Evolutionary conservation across 1,140 invertebrate genomes (phyloP).

Genomic region (Doryteuthis pealeii): DNA sequence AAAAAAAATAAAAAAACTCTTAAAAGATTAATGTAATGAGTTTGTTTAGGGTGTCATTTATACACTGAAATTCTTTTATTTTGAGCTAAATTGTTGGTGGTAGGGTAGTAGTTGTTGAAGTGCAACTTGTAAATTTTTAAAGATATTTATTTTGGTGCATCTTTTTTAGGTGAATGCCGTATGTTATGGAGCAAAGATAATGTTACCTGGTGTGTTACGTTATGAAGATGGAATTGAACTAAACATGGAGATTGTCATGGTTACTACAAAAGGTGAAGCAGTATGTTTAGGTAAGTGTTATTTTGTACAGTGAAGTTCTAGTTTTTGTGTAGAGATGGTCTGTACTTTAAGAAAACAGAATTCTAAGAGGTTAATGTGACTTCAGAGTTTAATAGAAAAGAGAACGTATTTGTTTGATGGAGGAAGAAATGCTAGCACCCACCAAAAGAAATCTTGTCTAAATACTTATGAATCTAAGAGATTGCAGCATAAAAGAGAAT

Average conservation of each 20-base stretch:
- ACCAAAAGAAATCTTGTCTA: too few relatives aligned
- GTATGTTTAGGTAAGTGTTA: slow-evolving; percentile 74
- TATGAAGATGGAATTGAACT: slow-evolving; percentile 98
- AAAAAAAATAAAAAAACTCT: too few relatives aligned
- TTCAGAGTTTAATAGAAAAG: neutral
- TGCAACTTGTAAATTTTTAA: too few relatives aligned
- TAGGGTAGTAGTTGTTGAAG: too few relatives aligned
- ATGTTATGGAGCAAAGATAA: slow-evolving; percentile 95
- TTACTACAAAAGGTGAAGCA: slow-evolving; percentile 98
- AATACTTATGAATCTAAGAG: neutral
- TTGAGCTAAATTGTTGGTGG: too few relatives aligned
- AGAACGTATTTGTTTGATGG: neutral
- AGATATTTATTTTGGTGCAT: too few relatives aligned
- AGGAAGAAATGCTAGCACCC: too few relatives aligned
- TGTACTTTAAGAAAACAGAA: neutral
- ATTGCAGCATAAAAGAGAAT: too few relatives aligned
- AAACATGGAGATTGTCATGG: slow-evolving; percentile 96
- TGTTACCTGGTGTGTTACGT: slow-evolving; percentile 92
- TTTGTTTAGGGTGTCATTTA: too few relatives aligned
- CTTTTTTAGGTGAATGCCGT: slow-evolving; percentile 86
- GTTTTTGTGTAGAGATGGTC: neutral
- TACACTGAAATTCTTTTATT: too few relatives aligned
- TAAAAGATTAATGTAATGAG: too few relatives aligned
- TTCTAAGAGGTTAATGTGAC: neutral
- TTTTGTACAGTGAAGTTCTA: neutral